Evolutionary conservation across 2,888 invertebrate species (phyloP).

Genomic region (Eudasyphora cyanicolor): DNA sequence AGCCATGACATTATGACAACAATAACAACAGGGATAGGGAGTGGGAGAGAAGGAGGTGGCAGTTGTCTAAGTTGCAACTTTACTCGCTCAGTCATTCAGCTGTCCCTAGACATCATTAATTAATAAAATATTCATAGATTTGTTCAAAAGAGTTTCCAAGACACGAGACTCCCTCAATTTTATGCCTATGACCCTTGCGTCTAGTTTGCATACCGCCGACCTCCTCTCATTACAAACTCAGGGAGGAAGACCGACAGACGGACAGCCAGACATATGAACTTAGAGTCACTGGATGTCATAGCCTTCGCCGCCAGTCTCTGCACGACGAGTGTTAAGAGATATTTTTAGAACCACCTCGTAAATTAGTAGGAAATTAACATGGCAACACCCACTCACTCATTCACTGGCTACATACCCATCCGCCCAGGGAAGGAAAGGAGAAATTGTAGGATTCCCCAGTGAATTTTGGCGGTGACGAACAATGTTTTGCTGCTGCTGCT

Average conservation of each 20-base stretch:
- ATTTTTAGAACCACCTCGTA: not conserved
- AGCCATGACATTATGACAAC: constrained; percentile 32
- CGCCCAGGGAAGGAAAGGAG: not conserved
- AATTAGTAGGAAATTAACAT: constrained; percentile 21
- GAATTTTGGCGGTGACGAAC: not conserved
- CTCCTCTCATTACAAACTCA: no score
- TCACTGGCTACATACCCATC: no score
- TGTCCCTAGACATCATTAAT: constrained; percentile 73
- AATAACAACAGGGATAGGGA: not conserved
- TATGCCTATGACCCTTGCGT: not conserved
- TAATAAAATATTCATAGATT: constrained; percentile 71
- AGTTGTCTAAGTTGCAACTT: constrained; percentile 50
- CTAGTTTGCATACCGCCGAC: constrained; percentile 28
- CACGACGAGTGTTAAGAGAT: not conserved
- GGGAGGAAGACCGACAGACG: no score
- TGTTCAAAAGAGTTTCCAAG: constrained; percentile 59
- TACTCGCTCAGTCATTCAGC: no score
- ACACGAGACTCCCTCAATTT: not conserved
- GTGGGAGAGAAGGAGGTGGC: not conserved
- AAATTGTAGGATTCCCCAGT: not conserved
- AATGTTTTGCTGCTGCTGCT: not conserved
- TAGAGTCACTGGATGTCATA: not conserved
- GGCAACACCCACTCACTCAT: constrained; percentile 35
- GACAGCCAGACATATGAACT: not conserved
- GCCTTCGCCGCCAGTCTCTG: not conserved